Base-by-base conservation (phyloP, 2,888 invertebrate species). In the Drosophila ustulata region DNA sequence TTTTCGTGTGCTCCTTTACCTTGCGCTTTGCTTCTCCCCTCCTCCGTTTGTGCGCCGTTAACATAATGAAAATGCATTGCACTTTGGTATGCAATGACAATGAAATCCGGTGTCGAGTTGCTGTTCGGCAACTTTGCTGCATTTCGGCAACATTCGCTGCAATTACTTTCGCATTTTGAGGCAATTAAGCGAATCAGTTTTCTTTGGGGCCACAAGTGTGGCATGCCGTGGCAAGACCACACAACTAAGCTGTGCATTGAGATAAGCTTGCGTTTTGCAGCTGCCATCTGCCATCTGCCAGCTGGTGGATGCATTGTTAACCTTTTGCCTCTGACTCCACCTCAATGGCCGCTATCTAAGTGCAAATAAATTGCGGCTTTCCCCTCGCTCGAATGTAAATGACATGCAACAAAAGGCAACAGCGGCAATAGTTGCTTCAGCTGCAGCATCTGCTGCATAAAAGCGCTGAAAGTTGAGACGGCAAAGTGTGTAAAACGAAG, bases 291-390 rank as follows among this genome's bases (percentile, higher is more conserved):
- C 56, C 57, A 58, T 8, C 41, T 50, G 58, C 39, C 41, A 56
- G 32, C 3, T 52, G 51, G 59, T 62, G 25, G 25, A 37, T 85
- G 88, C 88, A 67, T 72, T 82, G 88, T 82, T 82, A 85, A 85
- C 82, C 82, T 88, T 74, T 85, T 32, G 61, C 62, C 65, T 49
- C 50, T 6, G n/a, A 43, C 1, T 8, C 9, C 37, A 23, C 30
- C 49, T 34, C 37, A 23, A 23, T 30, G 41, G 37, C 53, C 50
- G 76, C 82, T 71, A 80, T 82, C 75, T 89, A 84, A 84, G 84
- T 88, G 84, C 88, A 89, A 84, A 89, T 89, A 84, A 84, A 84
- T 84, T 84, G 84, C 72, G 88, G 89, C 84, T 68, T 59, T 74
- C 71, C 69, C 45, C 18, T 45, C 32, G 30, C 43, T 46, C 32